phyloP scores from a whole-genome alignment of 2,113 vertebrate species.

The Paedocypris sp. region DNA sequence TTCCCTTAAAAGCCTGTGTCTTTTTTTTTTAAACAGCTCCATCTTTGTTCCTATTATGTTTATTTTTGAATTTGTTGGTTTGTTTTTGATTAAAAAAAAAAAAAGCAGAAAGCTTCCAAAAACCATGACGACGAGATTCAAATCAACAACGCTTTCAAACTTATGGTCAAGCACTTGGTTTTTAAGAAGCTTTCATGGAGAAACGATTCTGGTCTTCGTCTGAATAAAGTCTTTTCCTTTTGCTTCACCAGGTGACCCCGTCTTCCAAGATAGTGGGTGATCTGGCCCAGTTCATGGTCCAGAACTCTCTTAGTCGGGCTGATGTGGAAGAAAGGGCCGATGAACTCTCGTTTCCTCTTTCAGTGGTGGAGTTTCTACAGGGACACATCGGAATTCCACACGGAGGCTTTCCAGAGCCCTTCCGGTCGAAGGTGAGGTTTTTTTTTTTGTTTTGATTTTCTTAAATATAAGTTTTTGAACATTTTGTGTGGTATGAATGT shows the following conservation, averaged over 20 bases:
- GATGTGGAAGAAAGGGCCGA: constrained; percentile 81
- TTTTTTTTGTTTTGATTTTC: background rate
- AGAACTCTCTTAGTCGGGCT: constrained; percentile 70
- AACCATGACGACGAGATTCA: too few species aligned
- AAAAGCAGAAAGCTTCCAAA: too few species aligned
- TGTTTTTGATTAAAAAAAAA: too few species aligned
- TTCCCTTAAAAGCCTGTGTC: too few species aligned
- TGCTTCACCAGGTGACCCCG: constrained; percentile 72
- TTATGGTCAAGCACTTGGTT: too few species aligned
- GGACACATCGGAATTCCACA: constrained; percentile 80
- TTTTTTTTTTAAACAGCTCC: too few species aligned
- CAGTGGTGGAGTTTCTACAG: constrained; percentile 88
- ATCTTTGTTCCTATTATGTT: too few species aligned
- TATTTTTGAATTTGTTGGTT: too few species aligned
- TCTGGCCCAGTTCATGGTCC: constrained; percentile 95
- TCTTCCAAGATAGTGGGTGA: constrained; percentile 94
- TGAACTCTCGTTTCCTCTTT: constrained; percentile 84
- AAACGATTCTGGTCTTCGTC: background rate
- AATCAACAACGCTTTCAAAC: too few species aligned
- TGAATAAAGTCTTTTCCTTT: background rate
- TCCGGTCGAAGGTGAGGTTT: constrained; percentile 75
- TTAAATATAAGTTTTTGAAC: background rate
- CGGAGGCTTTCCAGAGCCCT: constrained; percentile 85
- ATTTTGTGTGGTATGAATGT: too few species aligned
- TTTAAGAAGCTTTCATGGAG: background rate